These are phyloP conservation scores for Rhadina sibilatrix DNA, from an alignment of 2,113 vertebrate genomes.

Conservation along the genomic window DNA sequence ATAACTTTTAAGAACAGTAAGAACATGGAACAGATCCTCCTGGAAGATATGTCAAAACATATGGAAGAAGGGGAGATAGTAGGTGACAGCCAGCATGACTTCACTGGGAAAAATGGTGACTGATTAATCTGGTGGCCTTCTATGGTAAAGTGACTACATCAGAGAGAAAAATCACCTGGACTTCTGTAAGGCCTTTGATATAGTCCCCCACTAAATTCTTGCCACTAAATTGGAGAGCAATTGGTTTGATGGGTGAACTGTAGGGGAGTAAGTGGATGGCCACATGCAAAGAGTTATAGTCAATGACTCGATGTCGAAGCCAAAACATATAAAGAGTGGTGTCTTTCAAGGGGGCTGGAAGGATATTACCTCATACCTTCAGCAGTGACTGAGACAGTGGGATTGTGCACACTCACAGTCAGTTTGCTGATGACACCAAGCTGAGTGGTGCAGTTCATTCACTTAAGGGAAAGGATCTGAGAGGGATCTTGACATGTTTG, in stretches of 20 bases:
- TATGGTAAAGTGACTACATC: rapidly evolving
- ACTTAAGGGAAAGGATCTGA: neutral
- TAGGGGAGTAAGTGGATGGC: neutral
- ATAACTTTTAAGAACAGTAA: neutral
- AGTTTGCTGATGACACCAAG: neutral
- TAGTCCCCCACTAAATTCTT: neutral
- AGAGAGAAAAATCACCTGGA: neutral
- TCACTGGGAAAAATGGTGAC: neutral
- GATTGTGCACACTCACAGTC: neutral
- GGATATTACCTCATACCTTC: neutral
- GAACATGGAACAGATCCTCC: neutral
- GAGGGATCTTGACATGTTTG: neutral
- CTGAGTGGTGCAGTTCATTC: neutral
- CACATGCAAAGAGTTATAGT: neutral
- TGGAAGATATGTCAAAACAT: neutral
- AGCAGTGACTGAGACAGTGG: neutral
- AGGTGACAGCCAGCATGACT: neutral
- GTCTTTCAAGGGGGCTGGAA: neutral
- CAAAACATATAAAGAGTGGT: neutral
- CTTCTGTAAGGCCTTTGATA: neutral
- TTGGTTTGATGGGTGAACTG: neutral
- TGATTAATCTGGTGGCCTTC: neutral
- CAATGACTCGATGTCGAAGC: neutral
- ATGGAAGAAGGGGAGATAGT: neutral
- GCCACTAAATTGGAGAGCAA: neutral